Evolutionary conservation across 1,140 invertebrate species (phyloP).

Genomic region (Caerostris darwini): DNA sequence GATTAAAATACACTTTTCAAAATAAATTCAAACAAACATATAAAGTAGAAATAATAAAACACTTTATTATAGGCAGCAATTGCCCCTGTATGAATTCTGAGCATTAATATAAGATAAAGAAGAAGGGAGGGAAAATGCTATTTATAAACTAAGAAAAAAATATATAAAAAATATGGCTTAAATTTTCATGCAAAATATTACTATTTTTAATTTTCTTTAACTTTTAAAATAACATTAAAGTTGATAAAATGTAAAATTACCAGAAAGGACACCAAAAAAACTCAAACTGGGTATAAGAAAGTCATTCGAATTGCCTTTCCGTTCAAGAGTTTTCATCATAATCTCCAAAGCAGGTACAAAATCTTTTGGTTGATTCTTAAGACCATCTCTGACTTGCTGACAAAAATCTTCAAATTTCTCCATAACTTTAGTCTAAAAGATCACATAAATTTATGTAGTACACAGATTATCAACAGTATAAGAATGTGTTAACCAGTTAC

Average conservation of each 20-base stretch:
- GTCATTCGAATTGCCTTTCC: conserved; percentile 50
- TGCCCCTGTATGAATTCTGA: no score
- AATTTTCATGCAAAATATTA: background rate
- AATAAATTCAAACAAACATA: no score
- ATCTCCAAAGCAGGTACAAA: conserved; percentile 65
- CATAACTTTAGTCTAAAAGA: conserved; percentile 21
- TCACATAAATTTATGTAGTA: background rate
- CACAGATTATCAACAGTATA: background rate
- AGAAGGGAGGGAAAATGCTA: no score
- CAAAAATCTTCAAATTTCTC: conserved; percentile 45
- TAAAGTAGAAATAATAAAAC: no score
- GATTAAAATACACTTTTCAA: no score
- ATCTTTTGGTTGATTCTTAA: conserved; percentile 40
- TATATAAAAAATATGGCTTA: background rate
- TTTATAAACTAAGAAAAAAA: no score
- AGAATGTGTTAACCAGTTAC: no score
- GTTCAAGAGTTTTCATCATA: conserved; percentile 67
- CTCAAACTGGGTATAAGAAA: conserved; percentile 34
- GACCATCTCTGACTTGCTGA: conserved; percentile 39
- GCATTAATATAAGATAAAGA: no score
- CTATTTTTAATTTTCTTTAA: no score
- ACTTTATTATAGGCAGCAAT: no score
- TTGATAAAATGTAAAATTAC: conserved; percentile 9
- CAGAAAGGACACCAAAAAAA: conserved; percentile 60
- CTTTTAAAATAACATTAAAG: background rate